Conservation (phyloP, 2,113 vertebrate genomes). For the Cricetomys ansorgei region DNA sequence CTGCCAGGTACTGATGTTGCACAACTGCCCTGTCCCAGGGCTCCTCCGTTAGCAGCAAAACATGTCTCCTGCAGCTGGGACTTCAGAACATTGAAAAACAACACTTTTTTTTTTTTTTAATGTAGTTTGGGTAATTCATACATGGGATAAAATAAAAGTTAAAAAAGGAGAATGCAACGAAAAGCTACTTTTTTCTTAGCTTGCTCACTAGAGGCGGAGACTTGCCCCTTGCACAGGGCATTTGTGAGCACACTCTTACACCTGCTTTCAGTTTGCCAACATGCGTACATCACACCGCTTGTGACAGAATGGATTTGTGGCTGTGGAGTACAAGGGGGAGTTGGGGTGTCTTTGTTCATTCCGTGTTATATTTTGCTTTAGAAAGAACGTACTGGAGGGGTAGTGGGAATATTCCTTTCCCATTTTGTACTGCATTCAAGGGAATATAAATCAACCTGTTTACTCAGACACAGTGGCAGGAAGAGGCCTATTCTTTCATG, state of each 20-base stretch:
- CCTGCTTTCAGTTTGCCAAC: not conserved
- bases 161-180: not conserved
- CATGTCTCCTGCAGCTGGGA: not conserved
- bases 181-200: not conserved
- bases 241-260: not conserved
- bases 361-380: not conserved
- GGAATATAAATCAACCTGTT: not conserved
- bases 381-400: not conserved
- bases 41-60: slow-evolving; percentile 44
- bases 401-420: not conserved
- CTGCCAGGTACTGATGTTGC: slow-evolving; percentile 21
- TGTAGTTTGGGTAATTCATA: not conserved
- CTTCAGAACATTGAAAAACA: slow-evolving; percentile 17
- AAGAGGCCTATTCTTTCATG: not conserved
- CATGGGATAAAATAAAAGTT: not conserved
- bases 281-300: not conserved
- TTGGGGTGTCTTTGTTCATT: not conserved
- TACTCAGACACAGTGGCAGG: not conserved
- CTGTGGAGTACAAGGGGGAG: not conserved
- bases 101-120: slow-evolving; percentile 39
- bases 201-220: not conserved
- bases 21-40: slow-evolving; percentile 5
- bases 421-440: not conserved
- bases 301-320: not conserved
- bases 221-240: not conserved